Evolutionary conservation across 1,140 invertebrate species (phyloP).

Genomic region (Chionoecetes opilio): DNA sequence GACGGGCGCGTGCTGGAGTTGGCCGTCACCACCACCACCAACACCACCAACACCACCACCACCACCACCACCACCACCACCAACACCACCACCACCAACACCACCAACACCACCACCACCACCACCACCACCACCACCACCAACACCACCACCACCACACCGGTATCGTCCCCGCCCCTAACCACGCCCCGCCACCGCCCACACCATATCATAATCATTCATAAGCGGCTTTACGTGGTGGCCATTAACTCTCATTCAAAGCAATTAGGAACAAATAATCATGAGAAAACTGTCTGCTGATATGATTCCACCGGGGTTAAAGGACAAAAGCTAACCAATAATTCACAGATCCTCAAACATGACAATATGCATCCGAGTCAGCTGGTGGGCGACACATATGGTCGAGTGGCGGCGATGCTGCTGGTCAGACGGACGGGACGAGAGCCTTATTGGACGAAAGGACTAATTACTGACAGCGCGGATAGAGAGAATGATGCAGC

Average conservation of each 20-base stretch:
- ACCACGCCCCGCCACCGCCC: neutral
- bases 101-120: neutral
- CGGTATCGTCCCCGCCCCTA: no score
- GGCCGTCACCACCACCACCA: neutral
- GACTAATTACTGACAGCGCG: neutral
- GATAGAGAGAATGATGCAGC: neutral
- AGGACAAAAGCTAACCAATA: no score
- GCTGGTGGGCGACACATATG: neutral
- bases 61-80: neutral
- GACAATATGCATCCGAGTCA: no score
- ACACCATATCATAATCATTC: no score
- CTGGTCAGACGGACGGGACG: neutral
- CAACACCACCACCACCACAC: no score
- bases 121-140: neutral
- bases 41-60: neutral
- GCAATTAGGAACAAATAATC: neutral
- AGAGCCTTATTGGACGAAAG: neutral
- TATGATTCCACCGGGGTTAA: neutral
- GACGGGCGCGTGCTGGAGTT: neutral
- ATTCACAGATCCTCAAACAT: no score
- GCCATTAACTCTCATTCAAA: neutral
- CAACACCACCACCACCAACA: neutral
- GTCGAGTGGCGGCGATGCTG: neutral
- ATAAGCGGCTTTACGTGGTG: neutral
- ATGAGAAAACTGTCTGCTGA: neutral